phyloP scores from a whole-genome alignment of 1,140 invertebrate genomes.

The Dinoponera quadriceps region DNA sequence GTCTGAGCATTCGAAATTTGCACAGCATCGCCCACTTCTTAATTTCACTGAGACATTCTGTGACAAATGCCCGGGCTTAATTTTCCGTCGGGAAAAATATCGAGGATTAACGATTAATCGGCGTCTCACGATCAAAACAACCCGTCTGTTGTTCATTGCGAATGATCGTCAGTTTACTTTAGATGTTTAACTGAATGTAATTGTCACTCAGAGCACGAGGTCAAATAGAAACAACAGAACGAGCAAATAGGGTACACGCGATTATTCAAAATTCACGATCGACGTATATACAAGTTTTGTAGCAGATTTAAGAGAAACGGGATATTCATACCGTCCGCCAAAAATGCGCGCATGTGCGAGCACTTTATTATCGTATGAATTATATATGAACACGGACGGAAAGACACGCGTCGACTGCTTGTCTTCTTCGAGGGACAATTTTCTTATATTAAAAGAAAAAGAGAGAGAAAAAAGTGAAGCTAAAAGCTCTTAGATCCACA shows the following conservation, averaged over 20 bases:
- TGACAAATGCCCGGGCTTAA: neutral
- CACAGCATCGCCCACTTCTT: neutral
- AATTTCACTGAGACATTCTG: neutral
- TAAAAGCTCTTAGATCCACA: no score
- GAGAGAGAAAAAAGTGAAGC: no score
- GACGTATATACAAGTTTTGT: neutral
- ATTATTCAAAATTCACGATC: neutral
- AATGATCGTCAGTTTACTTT: slow-evolving; percentile 33
- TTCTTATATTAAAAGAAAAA: neutral
- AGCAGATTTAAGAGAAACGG: slow-evolving; percentile 12
- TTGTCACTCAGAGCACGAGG: slow-evolving; percentile 1
- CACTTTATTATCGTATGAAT: neutral
- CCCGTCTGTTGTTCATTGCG: neutral
- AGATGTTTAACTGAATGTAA: slow-evolving; percentile 15
- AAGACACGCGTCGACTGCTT: neutral
- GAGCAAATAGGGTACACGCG: neutral
- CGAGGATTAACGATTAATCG: neutral
- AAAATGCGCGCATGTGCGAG: neutral
- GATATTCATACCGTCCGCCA: neutral
- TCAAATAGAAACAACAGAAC: slow-evolving; percentile 7
- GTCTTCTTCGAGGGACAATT: neutral
- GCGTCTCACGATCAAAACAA: neutral
- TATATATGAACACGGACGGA: neutral
- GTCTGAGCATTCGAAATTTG: no score
- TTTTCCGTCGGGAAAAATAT: neutral